Percentiles rank a stretch among this genome's conserved stretches.
These are phyloP conservation scores for Apodemus sylvaticus DNA, from an alignment of 2,113 vertebrate species.

Conservation along the genomic window DNA sequence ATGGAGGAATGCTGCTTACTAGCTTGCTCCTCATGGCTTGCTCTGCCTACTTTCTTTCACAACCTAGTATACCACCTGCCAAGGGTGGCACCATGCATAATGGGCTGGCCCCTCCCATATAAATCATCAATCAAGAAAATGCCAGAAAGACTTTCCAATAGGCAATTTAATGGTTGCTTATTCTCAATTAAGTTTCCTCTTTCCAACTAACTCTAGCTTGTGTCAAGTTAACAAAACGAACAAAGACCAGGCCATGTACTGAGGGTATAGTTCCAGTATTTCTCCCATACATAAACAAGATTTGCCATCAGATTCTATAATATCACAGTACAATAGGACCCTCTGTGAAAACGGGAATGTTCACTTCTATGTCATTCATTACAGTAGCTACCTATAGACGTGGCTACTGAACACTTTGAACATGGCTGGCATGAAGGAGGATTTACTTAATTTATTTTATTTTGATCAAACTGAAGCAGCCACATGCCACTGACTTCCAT, in stretches of 20 bases:
- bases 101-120: background rate
- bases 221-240: background rate
- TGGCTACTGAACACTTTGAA: too few species aligned
- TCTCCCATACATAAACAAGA: background rate
- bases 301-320: background rate
- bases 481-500: background rate
- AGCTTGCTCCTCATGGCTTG: background rate
- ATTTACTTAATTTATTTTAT: conserved; percentile 27
- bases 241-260: background rate
- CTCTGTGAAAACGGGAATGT: background rate
- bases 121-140: background rate
- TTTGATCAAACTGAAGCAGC: conserved; percentile 22
- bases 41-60: background rate
- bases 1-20: background rate
- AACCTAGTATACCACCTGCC: background rate
- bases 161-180: background rate
- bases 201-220: background rate
- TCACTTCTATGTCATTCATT: background rate
- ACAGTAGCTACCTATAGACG: background rate
- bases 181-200: background rate
- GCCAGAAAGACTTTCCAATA: background rate
- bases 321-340: background rate
- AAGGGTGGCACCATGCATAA: background rate
- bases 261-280: background rate
- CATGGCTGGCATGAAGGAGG: background rate